A percentile compares a stretch with the other conserved stretches of the same genome.
These are phyloP conservation scores for Pagetopsis macropterus DNA, from an alignment of 2,797 vertebrate species.

Conservation along the genomic window DNA sequence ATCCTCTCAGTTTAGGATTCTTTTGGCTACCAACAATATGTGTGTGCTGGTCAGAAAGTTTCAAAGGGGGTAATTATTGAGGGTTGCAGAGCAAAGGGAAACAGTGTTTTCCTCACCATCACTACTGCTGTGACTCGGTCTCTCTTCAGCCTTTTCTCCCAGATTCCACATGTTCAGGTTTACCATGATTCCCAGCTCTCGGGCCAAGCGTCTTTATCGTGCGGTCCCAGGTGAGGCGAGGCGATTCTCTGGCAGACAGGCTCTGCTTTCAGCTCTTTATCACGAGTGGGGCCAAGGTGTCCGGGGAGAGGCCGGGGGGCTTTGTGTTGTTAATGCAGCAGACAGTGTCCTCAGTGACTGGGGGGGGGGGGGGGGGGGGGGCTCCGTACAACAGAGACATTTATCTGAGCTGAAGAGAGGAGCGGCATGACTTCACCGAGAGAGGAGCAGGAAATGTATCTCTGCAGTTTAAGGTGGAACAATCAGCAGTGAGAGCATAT, in stretches of 20 bases:
- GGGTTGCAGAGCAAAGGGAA: too few species aligned
- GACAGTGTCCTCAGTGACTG: constrained; percentile 77
- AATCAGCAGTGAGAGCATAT: too few species aligned
- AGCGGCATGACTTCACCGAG: constrained; percentile 45
- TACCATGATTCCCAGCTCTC: constrained; percentile 66
- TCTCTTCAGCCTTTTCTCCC: not conserved
- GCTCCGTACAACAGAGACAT: constrained; percentile 55
- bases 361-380: constrained; percentile 59
- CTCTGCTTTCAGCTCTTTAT: constrained; percentile 84
- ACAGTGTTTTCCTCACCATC: too few species aligned
- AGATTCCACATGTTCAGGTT: constrained; percentile 33
- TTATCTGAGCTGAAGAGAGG: constrained; percentile 52
- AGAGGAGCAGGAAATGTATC: constrained; percentile 31
- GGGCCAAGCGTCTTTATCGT: constrained; percentile 63
- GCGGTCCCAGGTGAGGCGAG: constrained; percentile 69
- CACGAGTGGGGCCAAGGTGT: constrained; percentile 77
- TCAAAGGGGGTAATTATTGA: too few species aligned
- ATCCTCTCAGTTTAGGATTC: too few species aligned
- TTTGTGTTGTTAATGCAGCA: constrained; percentile 82
- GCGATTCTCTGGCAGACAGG: constrained; percentile 66
- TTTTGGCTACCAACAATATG: too few species aligned
- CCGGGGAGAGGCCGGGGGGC: constrained; percentile 69
- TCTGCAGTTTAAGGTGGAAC: constrained; percentile 1
- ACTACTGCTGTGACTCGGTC: not conserved
- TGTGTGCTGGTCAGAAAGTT: too few species aligned